Percentiles rank a stretch among this genome's conserved stretches.
Conservation (phyloP, 2,797 vertebrate genomes). For the Ptychobarbus kaznakovi region DNA sequence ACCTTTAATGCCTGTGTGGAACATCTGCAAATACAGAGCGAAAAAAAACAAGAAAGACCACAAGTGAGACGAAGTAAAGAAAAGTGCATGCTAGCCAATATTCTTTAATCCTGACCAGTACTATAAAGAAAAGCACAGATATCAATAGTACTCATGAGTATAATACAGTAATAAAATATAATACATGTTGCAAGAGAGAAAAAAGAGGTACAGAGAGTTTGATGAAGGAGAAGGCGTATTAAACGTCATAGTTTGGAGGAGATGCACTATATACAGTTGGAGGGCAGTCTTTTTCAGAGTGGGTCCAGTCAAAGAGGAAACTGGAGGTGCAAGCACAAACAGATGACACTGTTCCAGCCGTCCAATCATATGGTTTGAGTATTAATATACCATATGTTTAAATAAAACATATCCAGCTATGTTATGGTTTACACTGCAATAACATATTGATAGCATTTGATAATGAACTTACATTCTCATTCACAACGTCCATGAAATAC, state of each 20-base stretch:
- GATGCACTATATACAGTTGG: conserved; percentile 72
- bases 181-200: conserved; percentile 76
- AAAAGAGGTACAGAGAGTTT: conserved; percentile 74
- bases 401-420: conserved; percentile 29
- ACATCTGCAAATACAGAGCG: not conserved
- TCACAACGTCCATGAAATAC: conserved; percentile 49
- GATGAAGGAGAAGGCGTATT: conserved; percentile 74
- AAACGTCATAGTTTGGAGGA: conserved; percentile 73
- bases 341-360: conserved; percentile 29
- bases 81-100: conserved; percentile 82
- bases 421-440: conserved; percentile 13
- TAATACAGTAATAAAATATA: conserved; percentile 83
- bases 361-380: conserved; percentile 36
- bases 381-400: conserved; percentile 27
- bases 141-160: conserved; percentile 79
- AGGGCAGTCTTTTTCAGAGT: conserved; percentile 66
- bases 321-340: conserved; percentile 21
- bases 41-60: conserved; percentile 63
- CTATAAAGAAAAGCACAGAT: conserved; percentile 75
- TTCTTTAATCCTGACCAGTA: conserved; percentile 72
- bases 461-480: conserved; percentile 36
- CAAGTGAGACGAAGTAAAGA: conserved; percentile 68
- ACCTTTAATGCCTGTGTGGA: not conserved
- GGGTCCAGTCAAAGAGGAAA: conserved; percentile 57
- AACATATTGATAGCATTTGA: conserved; percentile 33